A percentile compares a stretch with the other conserved stretches of the same genome.
Evolutionary conservation across 2,113 vertebrate species (phyloP).

Genomic region (Toxotes jaculatrix): DNA sequence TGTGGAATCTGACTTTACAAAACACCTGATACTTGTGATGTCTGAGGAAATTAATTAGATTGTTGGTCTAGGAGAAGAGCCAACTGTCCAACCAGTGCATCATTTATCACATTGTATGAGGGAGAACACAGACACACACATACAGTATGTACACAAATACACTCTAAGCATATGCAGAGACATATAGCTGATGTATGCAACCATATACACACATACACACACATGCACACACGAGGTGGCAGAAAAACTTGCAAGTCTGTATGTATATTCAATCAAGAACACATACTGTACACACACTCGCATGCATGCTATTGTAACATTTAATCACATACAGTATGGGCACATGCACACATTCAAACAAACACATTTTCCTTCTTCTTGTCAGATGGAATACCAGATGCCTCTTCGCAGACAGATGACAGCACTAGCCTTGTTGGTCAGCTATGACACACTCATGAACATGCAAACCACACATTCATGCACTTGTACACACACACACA

Average conservation of each 20-base stretch:
- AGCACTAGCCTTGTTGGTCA: conserved; percentile 60
- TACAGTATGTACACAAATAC: not conserved
- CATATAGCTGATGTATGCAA: not conserved
- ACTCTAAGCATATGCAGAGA: conserved; percentile 17
- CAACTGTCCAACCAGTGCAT: conserved; percentile 25
- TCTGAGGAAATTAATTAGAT: conserved; percentile 26
- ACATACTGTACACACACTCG: not conserved
- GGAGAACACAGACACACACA: not conserved
- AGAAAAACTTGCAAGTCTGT: conserved; percentile 10
- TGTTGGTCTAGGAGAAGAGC: conserved; percentile 4
- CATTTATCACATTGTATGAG: not conserved
- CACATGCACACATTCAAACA: not conserved
- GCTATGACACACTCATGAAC: conserved; percentile 51
- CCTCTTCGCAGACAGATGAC: conserved; percentile 58
- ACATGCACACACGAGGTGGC: not conserved
- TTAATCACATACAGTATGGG: conserved; percentile 18
- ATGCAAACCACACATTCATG: not conserved
- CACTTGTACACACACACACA: not conserved
- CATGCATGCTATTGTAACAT: not conserved
- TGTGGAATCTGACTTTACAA: not conserved
- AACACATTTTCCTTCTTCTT: conserved; percentile 9
- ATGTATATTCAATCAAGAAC: conserved; percentile 3
- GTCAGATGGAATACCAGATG: conserved; percentile 76
- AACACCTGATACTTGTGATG: conserved; percentile 27
- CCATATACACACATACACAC: too few species aligned